Evolutionary conservation across 2,113 vertebrate species (phyloP).

Genomic region (Calyptomena viridis): DNA sequence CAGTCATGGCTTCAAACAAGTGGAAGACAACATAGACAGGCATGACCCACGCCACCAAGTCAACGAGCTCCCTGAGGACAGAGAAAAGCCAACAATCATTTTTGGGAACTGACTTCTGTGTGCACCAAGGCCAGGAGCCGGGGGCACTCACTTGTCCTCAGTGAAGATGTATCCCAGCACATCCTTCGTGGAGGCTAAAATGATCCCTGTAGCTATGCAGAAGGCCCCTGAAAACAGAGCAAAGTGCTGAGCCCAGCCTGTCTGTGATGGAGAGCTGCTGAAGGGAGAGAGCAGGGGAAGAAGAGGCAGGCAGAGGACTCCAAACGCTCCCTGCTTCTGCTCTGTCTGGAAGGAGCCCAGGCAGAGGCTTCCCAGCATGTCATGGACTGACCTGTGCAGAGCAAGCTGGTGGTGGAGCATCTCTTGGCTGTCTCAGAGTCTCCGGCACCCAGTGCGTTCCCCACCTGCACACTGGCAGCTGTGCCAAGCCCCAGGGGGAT

Average conservation of each 20-base stretch:
- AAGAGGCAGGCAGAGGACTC: background rate
- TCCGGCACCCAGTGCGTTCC: slow-evolving; percentile 84
- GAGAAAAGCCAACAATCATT: background rate
- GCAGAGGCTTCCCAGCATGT: rapidly evolving
- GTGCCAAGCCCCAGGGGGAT: slow-evolving; percentile 79
- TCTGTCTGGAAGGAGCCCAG: background rate
- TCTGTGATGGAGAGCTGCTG: rapidly evolving
- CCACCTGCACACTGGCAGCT: slow-evolving; percentile 80
- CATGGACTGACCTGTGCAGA: slow-evolving; percentile 75
- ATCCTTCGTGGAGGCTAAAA: slow-evolving; percentile 69
- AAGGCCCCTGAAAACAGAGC: slow-evolving; percentile 59
- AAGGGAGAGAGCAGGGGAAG: background rate
- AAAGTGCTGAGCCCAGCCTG: background rate
- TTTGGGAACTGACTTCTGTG: background rate
- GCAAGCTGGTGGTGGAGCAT: slow-evolving; percentile 71
- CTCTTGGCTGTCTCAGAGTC: slow-evolving; percentile 70
- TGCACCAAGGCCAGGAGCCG: rapidly evolving
- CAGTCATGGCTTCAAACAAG: slow-evolving; percentile 69
- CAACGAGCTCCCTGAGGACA: slow-evolving; percentile 57
- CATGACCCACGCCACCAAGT: slow-evolving; percentile 64
- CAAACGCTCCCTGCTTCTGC: background rate
- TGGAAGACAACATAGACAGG: slow-evolving; percentile 69
- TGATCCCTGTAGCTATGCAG: slow-evolving; percentile 52
- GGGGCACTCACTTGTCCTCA: slow-evolving; percentile 78
- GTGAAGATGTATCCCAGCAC: slow-evolving; percentile 85